Percentiles rank a stretch among this genome's conserved stretches.
Conservation (phyloP, 2,797 vertebrate species). For the Otolemur crassicaudatus region DNA sequence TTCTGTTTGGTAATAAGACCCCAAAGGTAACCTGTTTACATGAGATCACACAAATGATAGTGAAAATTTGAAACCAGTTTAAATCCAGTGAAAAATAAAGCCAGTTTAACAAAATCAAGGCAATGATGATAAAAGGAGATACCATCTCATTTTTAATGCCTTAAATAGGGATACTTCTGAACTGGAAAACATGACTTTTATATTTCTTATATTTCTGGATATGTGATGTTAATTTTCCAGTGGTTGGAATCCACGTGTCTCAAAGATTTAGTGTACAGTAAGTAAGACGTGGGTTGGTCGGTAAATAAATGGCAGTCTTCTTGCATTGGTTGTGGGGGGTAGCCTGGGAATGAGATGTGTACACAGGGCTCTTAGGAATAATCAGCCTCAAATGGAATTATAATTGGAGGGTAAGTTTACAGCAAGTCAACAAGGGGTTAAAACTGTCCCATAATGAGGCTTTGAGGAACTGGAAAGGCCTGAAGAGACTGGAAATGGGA, state of each 20-base stretch:
- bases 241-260: slow-evolving; percentile 2
- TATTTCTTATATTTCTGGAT: background rate
- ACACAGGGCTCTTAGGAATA: background rate
- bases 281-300: background rate
- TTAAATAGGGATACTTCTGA: slow-evolving; percentile 3
- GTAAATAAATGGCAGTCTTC: background rate
- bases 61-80: slow-evolving; percentile 13
- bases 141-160: background rate
- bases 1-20: slow-evolving; percentile 14
- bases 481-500: background rate
- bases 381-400: background rate
- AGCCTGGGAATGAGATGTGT: background rate
- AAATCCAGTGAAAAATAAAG: background rate
- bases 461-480: background rate
- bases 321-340: background rate
- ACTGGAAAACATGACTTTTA: background rate
- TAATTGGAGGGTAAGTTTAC: background rate
- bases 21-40: background rate
- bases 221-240: background rate
- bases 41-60: background rate
- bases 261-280: background rate
- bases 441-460: background rate
- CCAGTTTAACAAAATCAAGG: slow-evolving; percentile 25
- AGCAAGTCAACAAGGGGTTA: background rate
- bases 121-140: background rate